Conservation (phyloP, 2,113 vertebrate genomes). For the Eubucco bourcierii region DNA sequence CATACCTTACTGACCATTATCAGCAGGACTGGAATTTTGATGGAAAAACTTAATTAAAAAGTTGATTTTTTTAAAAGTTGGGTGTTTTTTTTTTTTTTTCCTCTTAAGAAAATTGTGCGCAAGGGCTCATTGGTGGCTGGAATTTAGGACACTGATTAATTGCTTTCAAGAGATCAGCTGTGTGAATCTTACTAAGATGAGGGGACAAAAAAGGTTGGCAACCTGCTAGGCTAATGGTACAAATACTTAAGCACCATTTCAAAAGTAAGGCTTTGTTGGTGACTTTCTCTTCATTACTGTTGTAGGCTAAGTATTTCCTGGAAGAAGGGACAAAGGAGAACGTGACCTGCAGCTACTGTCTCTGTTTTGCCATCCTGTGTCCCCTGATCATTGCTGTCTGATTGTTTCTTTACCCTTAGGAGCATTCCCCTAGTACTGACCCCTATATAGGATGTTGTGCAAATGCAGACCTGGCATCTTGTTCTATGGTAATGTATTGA, state of each 20-base stretch:
- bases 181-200: neutral
- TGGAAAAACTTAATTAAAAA: conserved; percentile 77
- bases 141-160: conserved; percentile 72
- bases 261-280: neutral
- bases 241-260: neutral
- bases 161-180: conserved; percentile 53
- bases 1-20: conserved; percentile 69
- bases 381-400: neutral
- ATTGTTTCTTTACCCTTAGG: neutral
- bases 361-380: neutral
- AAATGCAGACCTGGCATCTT: neutral
- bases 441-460: neutral
- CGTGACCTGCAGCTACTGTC: fast-evolving
- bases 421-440: neutral
- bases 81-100: conserved; percentile 54
- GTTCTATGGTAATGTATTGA: fast-evolving
- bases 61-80: conserved; percentile 71
- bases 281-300: neutral
- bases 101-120: conserved; percentile 52
- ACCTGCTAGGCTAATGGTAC: neutral
- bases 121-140: conserved; percentile 28
- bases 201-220: neutral
- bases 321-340: neutral
- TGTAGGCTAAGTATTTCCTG: neutral
- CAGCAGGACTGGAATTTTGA: conserved; percentile 75